Conservation (phyloP, 2,888 invertebrate species). For the Zaprionus lineosus region DNA sequence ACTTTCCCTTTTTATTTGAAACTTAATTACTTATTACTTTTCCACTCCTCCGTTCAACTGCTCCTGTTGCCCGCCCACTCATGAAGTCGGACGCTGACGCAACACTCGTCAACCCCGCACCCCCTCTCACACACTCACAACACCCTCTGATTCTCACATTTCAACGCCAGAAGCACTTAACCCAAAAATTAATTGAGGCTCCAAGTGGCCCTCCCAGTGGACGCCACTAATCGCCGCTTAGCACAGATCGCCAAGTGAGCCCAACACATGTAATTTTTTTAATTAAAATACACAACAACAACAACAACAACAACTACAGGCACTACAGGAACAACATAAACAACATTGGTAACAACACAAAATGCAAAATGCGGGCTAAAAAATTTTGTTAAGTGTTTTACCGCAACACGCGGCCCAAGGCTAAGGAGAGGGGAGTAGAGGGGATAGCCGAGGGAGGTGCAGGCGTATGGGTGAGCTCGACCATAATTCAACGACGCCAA, state of each 20-base stretch:
- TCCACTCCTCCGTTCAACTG: too few species aligned
- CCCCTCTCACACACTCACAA: too few species aligned
- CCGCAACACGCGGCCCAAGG: conserved; percentile 13
- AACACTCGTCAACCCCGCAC: conserved; percentile 45
- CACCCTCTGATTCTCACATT: too few species aligned
- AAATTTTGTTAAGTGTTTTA: conserved; percentile 26
- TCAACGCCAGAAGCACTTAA: conserved; percentile 50
- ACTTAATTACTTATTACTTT: too few species aligned
- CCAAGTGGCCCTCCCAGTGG: conserved; percentile 1
- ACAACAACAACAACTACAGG: conserved; percentile 7
- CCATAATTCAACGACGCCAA: conserved; percentile 60
- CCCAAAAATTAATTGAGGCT: conserved; percentile 59
- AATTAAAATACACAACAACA: conserved; percentile 46
- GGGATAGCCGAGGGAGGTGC: conserved; percentile 14
- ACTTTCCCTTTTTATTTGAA: too few species aligned
- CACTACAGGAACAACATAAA: conserved; percentile 6
- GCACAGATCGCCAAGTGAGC: conserved; percentile 64
- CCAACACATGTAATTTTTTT: conserved; percentile 64
- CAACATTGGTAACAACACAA: not conserved
- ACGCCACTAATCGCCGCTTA: conserved; percentile 66
- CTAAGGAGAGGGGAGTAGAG: too few species aligned
- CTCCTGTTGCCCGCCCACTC: too few species aligned
- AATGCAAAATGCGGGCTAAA: conserved; percentile 34
- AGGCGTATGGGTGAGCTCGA: conserved; percentile 33
- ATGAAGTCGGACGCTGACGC: conserved; percentile 46